Evolutionary conservation across 2,888 invertebrate species (phyloP).

Genomic region (Synergus itoensis): DNA sequence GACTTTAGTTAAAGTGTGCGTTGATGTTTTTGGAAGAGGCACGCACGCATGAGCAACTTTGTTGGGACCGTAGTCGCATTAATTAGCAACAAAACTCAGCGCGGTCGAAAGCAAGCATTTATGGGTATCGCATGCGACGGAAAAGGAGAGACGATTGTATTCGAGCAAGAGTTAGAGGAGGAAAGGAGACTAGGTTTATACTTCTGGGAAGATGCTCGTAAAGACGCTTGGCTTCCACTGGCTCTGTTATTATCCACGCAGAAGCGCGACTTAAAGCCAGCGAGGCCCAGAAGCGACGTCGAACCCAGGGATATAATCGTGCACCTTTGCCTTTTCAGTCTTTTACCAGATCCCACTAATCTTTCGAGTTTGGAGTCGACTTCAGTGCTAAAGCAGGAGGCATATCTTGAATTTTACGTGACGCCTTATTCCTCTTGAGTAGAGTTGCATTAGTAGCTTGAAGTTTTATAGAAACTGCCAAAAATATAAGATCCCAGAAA

Average conservation of each 20-base stretch:
- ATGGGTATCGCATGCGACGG: slow-evolving; percentile 22
- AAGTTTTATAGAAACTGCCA: not conserved
- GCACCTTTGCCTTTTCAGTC: slow-evolving; percentile 62
- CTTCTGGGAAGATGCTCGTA: slow-evolving; percentile 77
- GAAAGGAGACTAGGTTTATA: slow-evolving; percentile 69
- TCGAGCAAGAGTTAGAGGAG: not conserved
- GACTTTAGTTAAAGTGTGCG: not conserved
- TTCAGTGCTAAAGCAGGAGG: slow-evolving; percentile 12
- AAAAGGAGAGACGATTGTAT: not conserved
- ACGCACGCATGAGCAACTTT: slow-evolving; percentile 58
- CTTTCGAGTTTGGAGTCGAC: slow-evolving; percentile 52
- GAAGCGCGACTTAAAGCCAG: slow-evolving; percentile 67
- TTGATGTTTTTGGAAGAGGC: slow-evolving; percentile 6
- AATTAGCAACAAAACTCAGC: slow-evolving; percentile 66
- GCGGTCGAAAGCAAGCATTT: slow-evolving; percentile 6
- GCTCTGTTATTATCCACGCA: slow-evolving; percentile 75
- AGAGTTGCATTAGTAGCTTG: not conserved
- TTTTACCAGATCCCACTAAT: slow-evolving; percentile 69
- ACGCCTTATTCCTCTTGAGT: slow-evolving; percentile 15
- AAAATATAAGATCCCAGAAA: not conserved
- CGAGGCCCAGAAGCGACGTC: slow-evolving; percentile 65
- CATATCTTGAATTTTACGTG: slow-evolving; percentile 26
- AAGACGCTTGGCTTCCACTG: slow-evolving; percentile 73
- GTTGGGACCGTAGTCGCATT: slow-evolving; percentile 65
- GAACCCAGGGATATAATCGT: slow-evolving; percentile 70